A percentile compares a stretch with the other conserved stretches of the same genome.
Evolutionary conservation across 2,888 invertebrate species (phyloP).

Genomic region (Ormyrus nitidulus): DNA sequence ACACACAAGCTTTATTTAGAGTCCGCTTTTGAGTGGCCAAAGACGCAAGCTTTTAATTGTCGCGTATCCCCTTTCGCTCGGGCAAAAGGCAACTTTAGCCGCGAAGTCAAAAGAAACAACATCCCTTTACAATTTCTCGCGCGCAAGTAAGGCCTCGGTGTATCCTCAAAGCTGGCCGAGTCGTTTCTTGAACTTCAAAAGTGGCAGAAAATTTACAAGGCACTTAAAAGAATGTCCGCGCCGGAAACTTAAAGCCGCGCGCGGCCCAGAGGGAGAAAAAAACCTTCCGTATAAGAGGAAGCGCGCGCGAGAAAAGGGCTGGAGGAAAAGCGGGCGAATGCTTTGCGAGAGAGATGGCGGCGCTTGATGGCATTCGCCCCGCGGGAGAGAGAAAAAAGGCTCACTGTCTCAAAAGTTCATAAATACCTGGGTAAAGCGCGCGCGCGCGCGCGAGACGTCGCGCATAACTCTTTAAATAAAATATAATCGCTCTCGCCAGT

Average conservation of each 20-base stretch:
- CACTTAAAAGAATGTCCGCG: constrained; percentile 47
- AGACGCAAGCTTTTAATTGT: constrained; percentile 25
- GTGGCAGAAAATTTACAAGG: constrained; percentile 51
- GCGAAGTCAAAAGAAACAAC: constrained; percentile 39
- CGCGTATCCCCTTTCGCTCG: constrained; percentile 4
- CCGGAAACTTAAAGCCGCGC: constrained; percentile 45
- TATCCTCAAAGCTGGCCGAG: constrained; percentile 30
- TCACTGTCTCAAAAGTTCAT: constrained; percentile 54
- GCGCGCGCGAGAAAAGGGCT: background rate
- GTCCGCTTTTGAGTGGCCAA: constrained; percentile 12
- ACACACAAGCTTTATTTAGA: constrained; percentile 14
- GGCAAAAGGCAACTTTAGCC: background rate
- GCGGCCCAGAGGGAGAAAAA: constrained; percentile 23
- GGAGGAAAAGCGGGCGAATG: constrained; percentile 22
- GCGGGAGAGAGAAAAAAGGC: constrained; percentile 43
- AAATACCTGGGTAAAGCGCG: constrained; percentile 38
- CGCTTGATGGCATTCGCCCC: constrained; percentile 18
- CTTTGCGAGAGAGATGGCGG: constrained; percentile 4
- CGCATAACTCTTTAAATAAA: constrained; percentile 53
- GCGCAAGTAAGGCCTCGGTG: background rate
- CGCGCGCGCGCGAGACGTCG: constrained; percentile 12
- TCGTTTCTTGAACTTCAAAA: constrained; percentile 38
- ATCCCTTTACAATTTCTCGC: constrained; percentile 17
- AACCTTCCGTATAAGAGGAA: background rate
- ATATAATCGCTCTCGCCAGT: constrained; percentile 42